phyloP scores from a whole-genome alignment of 2,797 vertebrate genomes.

The Peromyscus attwateri region DNA sequence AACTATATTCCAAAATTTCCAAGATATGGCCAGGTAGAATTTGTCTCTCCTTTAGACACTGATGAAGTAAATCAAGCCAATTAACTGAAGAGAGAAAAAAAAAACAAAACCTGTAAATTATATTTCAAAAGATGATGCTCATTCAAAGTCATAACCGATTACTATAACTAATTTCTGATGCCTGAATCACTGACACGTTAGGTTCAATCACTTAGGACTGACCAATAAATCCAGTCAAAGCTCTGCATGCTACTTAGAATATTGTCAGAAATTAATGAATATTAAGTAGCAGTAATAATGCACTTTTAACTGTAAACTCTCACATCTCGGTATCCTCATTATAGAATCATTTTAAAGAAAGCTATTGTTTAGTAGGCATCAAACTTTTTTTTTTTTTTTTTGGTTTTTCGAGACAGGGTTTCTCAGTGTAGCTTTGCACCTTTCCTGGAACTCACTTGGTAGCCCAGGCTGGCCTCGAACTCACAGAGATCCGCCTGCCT shows the following conservation, averaged over 20 bases:
- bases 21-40: conserved; percentile 34
- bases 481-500: too few species aligned
- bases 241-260: not conserved
- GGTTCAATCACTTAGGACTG: not conserved
- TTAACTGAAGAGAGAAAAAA: not conserved
- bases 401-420: too few species aligned
- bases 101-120: not conserved
- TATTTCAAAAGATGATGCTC: not conserved
- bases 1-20: conserved; percentile 47
- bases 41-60: not conserved
- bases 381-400: too few species aligned
- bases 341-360: not conserved
- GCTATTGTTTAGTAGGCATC: not conserved
- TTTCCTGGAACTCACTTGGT: too few species aligned
- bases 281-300: not conserved
- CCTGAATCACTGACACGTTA: not conserved
- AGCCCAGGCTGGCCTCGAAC: too few species aligned
- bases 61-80: not conserved
- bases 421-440: too few species aligned
- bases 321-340: not conserved
- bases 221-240: not conserved
- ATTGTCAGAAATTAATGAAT: not conserved
- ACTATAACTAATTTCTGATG: not conserved
- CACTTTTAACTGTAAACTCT: not conserved
- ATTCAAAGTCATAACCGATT: not conserved